phyloP scores from a whole-genome alignment of 2,888 invertebrate species.

The Sinhomidia bicolor region DNA sequence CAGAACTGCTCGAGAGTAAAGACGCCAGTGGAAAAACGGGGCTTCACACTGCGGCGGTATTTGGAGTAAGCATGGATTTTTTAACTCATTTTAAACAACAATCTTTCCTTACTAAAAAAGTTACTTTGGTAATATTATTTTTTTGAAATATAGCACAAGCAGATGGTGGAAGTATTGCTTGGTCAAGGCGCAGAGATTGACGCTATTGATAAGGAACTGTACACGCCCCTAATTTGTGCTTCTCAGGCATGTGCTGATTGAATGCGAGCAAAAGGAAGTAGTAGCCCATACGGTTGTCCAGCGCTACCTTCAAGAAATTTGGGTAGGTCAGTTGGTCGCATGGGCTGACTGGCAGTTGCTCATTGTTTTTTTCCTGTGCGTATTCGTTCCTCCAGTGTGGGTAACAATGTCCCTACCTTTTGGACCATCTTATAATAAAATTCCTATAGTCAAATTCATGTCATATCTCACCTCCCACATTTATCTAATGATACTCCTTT shows the following conservation, averaged over 20 bases:
- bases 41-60: slow-evolving; percentile 96
- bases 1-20: slow-evolving; percentile 94
- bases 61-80: no score
- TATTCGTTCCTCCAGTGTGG: slow-evolving; percentile 98
- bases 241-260: slow-evolving; percentile 92
- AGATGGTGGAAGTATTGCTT: slow-evolving; percentile 97
- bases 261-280: slow-evolving; percentile 98
- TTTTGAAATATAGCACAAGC: slow-evolving; percentile 99
- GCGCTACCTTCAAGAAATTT: slow-evolving; percentile 97
- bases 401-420: slow-evolving; percentile 96
- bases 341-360: slow-evolving; percentile 98
- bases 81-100: no score
- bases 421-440: slow-evolving; percentile 97
- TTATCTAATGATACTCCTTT: slow-evolving; percentile 96
- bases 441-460: slow-evolving; percentile 99
- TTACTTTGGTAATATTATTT: no score
- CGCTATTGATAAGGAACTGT: slow-evolving; percentile 96
- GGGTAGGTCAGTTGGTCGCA: slow-evolving; percentile 95
- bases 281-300: slow-evolving; percentile 99
- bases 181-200: slow-evolving; percentile 99
- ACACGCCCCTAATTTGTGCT: slow-evolving; percentile 97
- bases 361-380: slow-evolving; percentile 94
- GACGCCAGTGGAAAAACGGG: slow-evolving; percentile 98
- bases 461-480: slow-evolving; percentile 99
- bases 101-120: no score